Conservation (phyloP, 2,888 invertebrate species). For the Schizaphis graminum region DNA sequence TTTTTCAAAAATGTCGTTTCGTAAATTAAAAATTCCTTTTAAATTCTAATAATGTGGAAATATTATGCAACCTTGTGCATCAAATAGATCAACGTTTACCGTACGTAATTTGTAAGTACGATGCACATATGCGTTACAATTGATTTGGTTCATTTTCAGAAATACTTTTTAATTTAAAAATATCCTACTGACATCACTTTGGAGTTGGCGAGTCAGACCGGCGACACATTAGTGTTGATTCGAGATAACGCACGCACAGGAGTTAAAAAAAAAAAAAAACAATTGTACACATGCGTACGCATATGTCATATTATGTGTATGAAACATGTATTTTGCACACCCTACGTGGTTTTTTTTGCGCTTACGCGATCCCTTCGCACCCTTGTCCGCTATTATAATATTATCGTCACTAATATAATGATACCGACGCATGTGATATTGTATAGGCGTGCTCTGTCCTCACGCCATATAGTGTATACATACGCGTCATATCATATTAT, state of each 20-base stretch:
- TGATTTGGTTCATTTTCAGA: too few species aligned
- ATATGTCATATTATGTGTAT: slow-evolving; percentile 11
- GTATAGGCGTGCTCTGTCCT: neutral
- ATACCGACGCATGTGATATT: neutral
- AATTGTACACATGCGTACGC: neutral
- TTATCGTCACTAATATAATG: slow-evolving; percentile 12
- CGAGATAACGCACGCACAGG: neutral
- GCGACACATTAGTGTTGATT: neutral
- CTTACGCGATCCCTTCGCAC: slow-evolving; percentile 26
- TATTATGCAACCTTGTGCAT: too few species aligned
- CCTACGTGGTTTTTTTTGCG: slow-evolving; percentile 9
- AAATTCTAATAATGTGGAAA: too few species aligned
- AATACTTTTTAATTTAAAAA: neutral
- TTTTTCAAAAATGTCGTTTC: too few species aligned
- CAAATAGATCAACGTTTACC: too few species aligned
- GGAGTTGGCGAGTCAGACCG: neutral
- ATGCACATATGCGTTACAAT: too few species aligned
- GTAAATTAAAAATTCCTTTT: too few species aligned
- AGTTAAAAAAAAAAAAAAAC: neutral
- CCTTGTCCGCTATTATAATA: slow-evolving; percentile 36
- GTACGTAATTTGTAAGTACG: too few species aligned
- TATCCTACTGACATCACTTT: neutral
- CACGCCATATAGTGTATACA: neutral
- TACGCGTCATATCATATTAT: neutral
- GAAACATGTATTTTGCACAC: slow-evolving; percentile 36